Evolutionary conservation across 1,140 invertebrate genomes (phyloP).

Genomic region (Melanaphis sacchari): DNA sequence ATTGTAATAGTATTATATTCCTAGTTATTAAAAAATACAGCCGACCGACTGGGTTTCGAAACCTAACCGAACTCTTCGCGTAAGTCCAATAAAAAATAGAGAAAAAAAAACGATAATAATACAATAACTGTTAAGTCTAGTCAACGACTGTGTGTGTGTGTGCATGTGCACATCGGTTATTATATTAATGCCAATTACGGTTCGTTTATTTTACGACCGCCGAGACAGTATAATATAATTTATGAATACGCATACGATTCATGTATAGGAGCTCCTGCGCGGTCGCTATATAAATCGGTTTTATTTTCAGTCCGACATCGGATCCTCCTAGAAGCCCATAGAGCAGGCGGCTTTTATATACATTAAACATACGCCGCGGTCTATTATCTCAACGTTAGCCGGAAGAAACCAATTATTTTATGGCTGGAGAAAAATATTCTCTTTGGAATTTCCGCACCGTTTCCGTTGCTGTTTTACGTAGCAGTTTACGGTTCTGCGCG

Average conservation of each 20-base stretch:
- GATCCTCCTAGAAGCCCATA: neutral
- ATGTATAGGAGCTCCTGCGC: neutral
- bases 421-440: neutral
- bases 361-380: neutral
- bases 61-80: neutral
- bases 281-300: neutral
- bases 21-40: too few relatives aligned
- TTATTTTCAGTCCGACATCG: neutral
- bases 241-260: neutral
- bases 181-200: slow-evolving; percentile 44
- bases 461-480: neutral
- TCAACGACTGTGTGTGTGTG: neutral
- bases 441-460: neutral
- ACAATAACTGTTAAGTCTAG: neutral
- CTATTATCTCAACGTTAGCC: neutral
- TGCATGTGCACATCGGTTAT: neutral
- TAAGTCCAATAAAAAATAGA: neutral
- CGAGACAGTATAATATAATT: neutral
- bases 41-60: too few relatives aligned
- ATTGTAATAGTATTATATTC: too few relatives aligned
- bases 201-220: slow-evolving; percentile 49
- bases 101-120: neutral
- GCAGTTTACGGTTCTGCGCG: too few relatives aligned
- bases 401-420: neutral
- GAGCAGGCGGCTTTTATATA: neutral